These are phyloP conservation scores for Tridacna crocea DNA, from an alignment of 2,888 invertebrate species.

Conservation along the genomic window DNA sequence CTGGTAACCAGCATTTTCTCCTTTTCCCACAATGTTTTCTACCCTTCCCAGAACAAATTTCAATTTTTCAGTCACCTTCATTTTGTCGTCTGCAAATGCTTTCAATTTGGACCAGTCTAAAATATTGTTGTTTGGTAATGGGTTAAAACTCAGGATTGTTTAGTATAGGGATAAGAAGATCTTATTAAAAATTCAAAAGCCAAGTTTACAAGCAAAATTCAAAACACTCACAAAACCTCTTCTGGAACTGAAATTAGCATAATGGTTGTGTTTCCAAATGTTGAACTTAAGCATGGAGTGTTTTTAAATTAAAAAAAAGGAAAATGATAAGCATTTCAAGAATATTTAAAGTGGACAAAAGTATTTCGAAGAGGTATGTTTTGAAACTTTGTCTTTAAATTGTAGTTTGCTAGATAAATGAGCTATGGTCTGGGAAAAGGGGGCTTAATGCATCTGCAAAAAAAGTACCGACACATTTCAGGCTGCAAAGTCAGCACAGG, in stretches of 20 bases:
- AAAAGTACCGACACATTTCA: no score
- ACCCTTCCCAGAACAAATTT: not conserved
- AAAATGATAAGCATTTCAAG: conserved; percentile 1
- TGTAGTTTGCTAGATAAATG: not conserved
- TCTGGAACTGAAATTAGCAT: not conserved
- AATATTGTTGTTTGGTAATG: no score
- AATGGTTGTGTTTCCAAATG: not conserved
- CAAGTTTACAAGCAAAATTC: not conserved
- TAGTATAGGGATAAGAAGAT: no score
- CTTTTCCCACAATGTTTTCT: not conserved
- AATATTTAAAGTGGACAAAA: conserved; percentile 24
- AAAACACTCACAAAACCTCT: not conserved
- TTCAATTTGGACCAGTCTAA: no score
- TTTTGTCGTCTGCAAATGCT: no score
- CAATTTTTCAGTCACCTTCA: no score
- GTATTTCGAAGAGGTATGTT: conserved; percentile 18
- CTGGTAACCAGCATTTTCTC: conserved; percentile 3
- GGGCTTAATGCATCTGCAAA: no score
- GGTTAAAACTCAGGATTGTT: no score
- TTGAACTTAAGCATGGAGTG: not conserved
- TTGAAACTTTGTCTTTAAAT: not conserved
- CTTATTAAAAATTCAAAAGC: conserved; percentile 5
- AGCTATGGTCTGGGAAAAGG: no score
- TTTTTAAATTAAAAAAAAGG: not conserved
- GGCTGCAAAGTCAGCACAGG: no score